Evolutionary conservation across 2,888 invertebrate species (phyloP).

Genomic region (Beris chalybata): DNA sequence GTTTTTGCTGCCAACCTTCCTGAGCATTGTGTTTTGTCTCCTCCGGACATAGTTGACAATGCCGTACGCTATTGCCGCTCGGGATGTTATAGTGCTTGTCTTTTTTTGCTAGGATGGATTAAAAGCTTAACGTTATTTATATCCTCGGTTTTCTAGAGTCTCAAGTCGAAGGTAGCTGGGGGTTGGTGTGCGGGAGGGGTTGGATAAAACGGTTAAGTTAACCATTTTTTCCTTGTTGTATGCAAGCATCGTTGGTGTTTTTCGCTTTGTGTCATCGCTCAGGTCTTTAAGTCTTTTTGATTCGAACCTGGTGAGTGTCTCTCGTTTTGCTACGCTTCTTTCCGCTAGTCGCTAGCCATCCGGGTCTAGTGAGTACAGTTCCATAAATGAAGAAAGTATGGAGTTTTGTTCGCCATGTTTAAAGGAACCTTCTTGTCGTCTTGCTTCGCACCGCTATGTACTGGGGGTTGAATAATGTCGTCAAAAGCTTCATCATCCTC

Average conservation of each 20-base stretch:
- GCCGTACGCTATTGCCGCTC: background rate
- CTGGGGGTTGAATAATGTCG: conserved; percentile 28
- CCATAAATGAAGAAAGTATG: background rate
- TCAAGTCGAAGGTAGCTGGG: too few species aligned
- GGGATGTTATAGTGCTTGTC: background rate
- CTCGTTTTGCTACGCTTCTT: background rate
- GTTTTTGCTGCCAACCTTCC: background rate
- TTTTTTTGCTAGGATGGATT: conserved; percentile 14
- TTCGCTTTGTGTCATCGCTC: too few species aligned
- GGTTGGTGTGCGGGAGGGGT: too few species aligned
- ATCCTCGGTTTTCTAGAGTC: background rate
- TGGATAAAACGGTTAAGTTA: too few species aligned
- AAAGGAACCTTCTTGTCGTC: too few species aligned
- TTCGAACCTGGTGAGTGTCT: background rate
- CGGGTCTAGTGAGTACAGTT: too few species aligned
- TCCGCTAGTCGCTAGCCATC: conserved; percentile 9
- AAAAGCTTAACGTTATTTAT: conserved; percentile 27
- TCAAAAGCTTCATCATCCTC: conserved; percentile 38
- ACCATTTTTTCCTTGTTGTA: too few species aligned
- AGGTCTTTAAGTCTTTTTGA: background rate
- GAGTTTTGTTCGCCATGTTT: background rate
- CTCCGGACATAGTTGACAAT: conserved; percentile 9
- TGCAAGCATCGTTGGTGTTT: too few species aligned
- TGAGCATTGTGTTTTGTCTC: background rate
- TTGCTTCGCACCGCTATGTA: background rate